These are phyloP conservation scores for Dicyrtomina minuta DNA, from an alignment of 2,888 invertebrate genomes.

Conservation along the genomic window DNA sequence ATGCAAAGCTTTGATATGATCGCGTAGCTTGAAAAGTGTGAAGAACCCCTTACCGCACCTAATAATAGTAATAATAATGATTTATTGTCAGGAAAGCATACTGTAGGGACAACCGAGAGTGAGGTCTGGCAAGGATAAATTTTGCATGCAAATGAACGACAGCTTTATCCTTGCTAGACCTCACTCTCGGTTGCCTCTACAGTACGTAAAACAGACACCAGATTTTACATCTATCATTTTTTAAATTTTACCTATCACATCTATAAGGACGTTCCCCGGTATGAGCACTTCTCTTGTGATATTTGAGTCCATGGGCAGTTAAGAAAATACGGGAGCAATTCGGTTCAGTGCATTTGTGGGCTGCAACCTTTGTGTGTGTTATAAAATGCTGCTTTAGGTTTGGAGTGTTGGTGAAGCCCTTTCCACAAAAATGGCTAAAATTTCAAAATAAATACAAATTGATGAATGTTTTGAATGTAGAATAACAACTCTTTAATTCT, in stretches of 20 bases:
- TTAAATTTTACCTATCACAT: constrained; percentile 14
- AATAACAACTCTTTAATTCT: no score
- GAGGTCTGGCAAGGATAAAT: no score
- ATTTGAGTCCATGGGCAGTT: neutral
- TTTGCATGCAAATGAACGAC: no score
- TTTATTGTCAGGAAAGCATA: no score
- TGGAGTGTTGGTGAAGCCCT: neutral
- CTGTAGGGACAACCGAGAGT: no score
- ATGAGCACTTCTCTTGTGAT: neutral
- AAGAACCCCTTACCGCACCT: constrained; percentile 27
- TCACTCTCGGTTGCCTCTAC: no score
- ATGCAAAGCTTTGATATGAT: constrained; percentile 11
- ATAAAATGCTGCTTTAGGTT: neutral
- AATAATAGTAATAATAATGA: no score
- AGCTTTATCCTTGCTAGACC: no score
- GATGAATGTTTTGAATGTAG: no score
- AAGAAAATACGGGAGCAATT: neutral
- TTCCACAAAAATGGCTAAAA: constrained; percentile 4
- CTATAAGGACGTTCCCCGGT: neutral
- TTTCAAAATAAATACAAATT: no score
- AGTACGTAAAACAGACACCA: no score
- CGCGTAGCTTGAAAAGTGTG: neutral
- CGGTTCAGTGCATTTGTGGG: neutral
- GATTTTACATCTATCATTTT: no score
- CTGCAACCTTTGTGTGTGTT: neutral